Base-by-base conservation (phyloP, 2,797 vertebrate species). In the Labroides dimidiatus region DNA sequence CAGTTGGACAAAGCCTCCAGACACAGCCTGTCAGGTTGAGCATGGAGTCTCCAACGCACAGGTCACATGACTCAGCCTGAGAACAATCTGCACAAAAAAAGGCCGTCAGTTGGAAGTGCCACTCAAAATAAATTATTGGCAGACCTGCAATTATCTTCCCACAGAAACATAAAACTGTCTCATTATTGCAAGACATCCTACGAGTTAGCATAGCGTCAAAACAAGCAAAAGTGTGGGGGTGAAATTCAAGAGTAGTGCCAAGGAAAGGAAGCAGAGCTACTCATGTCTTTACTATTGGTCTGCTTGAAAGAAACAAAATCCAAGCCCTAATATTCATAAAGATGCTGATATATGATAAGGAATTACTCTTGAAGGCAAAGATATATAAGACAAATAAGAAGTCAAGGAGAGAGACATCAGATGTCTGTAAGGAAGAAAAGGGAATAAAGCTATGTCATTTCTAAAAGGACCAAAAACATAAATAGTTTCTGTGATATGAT, bases 21-120 rank as follows among this genome's bases (percentile, higher is more conserved):
- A 94, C 82, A 41, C 94, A 95, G 86, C 81, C 84, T 19, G 94
- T 94, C 81, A 94, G 82, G 90, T 94, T 95, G 53, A 92, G 81
- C 57, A 88, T 69, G 67, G 93, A 91, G 1, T 91, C 85, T 33
- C 93, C 93, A 12, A 93, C 92, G 9, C 94, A 95, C 44, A 91
- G 47, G 84, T 91, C 92, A 78, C 94, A 95, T 70, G 93, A 92
- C 45, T 88, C 39, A 8, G 93, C 91, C 65, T 89, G 91, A 69
- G 92, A 91, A 73, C 94, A 94, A 76, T 91, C 91, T 90, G 24
- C 53, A 37, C 58, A 56, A 72, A 75, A 53, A 30, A 10, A 53
- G 63, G 20, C 52, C 66, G 15, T 82, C 49, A 80, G 12, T 64
- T 52, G 16, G 59, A 61, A 21, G 41, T 77, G 55, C 78, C 75